These are phyloP conservation scores for Bombus confusus DNA, from an alignment of 1,140 invertebrate species.

Conservation along the genomic window DNA sequence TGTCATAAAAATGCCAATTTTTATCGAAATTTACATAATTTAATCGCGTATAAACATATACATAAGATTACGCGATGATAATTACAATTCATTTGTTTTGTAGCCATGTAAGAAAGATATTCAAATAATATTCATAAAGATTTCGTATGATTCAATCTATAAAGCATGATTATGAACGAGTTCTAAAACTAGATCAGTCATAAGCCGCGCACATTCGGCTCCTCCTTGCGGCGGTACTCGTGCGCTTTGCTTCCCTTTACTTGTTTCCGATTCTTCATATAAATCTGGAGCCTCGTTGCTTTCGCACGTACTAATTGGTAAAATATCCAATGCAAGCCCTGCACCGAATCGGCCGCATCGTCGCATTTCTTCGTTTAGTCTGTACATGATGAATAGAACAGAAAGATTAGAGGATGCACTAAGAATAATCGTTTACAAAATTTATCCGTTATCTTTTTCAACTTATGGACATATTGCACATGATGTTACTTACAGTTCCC, in stretches of 20 bases:
- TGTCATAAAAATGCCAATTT: not conserved
- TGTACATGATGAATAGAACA: constrained; percentile 61
- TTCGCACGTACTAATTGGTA: constrained; percentile 88
- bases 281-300: constrained; percentile 88
- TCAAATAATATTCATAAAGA: not conserved
- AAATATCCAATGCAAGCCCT: constrained; percentile 87
- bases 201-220: constrained; percentile 76
- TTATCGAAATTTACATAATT: not conserved
- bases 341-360: constrained; percentile 86
- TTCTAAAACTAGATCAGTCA: constrained; percentile 80
- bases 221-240: constrained; percentile 77
- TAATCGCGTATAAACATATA: not conserved
- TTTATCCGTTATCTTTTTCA: not conserved
- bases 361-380: constrained; percentile 86
- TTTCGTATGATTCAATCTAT: constrained; percentile 51
- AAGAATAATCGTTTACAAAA: not conserved
- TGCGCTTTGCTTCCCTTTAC: constrained; percentile 59
- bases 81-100: not conserved
- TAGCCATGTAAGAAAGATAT: constrained; percentile 14
- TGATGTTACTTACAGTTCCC: constrained; percentile 83
- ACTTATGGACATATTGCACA: not conserved
- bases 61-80: not conserved
- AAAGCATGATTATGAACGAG: constrained; percentile 76
- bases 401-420: not conserved
- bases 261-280: constrained; percentile 82